Conservation (phyloP, 1,140 invertebrate genomes). For the Drosophila orosa region DNA sequence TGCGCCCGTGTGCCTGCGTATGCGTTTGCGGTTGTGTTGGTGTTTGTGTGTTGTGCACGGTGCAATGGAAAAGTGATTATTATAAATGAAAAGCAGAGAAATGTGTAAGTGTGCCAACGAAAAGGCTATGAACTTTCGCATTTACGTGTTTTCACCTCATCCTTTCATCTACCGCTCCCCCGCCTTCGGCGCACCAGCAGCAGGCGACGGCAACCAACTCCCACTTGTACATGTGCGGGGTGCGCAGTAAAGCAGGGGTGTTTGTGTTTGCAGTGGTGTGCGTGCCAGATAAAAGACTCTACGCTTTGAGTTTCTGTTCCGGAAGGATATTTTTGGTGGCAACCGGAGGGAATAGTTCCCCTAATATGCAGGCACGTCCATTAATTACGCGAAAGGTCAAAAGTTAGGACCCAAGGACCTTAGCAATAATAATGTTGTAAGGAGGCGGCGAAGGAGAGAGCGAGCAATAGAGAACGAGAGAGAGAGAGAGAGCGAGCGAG, state of each 20-base stretch:
- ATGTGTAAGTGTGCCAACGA: conserved; percentile 71
- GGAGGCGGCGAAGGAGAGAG: conserved; percentile 24
- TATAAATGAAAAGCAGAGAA: conserved; percentile 77
- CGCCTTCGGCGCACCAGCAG: conserved; percentile 22
- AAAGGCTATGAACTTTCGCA: conserved; percentile 64
- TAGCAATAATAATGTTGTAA: conserved; percentile 54
- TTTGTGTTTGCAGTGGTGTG: conserved; percentile 50
- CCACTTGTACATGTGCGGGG: conserved; percentile 75
- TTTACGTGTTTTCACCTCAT: conserved; percentile 63
- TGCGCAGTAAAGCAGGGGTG: conserved; percentile 63
- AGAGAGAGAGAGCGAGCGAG: conserved; percentile 4
- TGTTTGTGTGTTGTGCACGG: conserved; percentile 67
- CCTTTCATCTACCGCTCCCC: conserved; percentile 28
- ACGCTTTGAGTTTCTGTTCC: conserved; percentile 36
- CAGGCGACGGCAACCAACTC: conserved; percentile 63
- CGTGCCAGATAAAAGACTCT: conserved; percentile 66
- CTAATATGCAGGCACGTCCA: conserved; percentile 70
- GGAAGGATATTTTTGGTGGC: conserved; percentile 67
- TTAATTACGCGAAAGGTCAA: conserved; percentile 78
- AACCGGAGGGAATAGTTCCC: conserved; percentile 41
- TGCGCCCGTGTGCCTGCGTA: conserved; percentile 18
- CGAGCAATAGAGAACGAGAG: conserved; percentile 5
- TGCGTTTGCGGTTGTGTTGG: conserved; percentile 45
- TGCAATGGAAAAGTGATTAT: conserved; percentile 77
- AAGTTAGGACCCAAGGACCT: conserved; percentile 64